Evolutionary conservation across 2,113 vertebrate genomes (phyloP).

Genomic region (Amphilophus citrinellus): DNA sequence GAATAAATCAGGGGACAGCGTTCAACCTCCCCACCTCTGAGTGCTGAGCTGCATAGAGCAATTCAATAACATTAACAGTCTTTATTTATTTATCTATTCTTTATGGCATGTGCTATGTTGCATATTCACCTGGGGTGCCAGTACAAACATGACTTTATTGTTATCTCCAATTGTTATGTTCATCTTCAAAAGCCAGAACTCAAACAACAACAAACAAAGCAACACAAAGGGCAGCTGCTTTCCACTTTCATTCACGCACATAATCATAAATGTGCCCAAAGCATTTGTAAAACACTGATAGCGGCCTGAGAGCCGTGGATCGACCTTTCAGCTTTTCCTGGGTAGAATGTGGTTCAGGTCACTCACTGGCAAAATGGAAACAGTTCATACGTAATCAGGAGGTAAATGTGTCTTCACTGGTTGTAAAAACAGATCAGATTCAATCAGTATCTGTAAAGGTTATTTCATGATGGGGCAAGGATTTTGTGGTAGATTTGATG

Average conservation of each 20-base stretch:
- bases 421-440: conserved; percentile 9
- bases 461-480: conserved; percentile 5
- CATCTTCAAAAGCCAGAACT: neutral
- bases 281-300: neutral
- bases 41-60: neutral
- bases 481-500: conserved; percentile 10
- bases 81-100: neutral
- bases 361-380: neutral
- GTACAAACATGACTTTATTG: neutral
- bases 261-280: neutral
- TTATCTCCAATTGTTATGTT: neutral
- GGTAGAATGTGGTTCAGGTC: conserved; percentile 3
- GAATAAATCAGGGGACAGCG: neutral
- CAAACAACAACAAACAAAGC: neutral
- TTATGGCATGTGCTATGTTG: neutral
- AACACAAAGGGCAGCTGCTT: neutral
- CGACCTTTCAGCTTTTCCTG: neutral
- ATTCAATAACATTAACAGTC: neutral
- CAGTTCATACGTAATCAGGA: neutral
- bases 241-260: neutral
- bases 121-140: neutral
- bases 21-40: neutral
- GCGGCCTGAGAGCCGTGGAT: neutral
- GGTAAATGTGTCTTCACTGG: neutral
- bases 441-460: conserved; percentile 36